Evolutionary conservation across 2,888 invertebrate genomes (phyloP), one percentile per base, ranked within the genome.

Genomic region (Melieria omissa): DNA sequence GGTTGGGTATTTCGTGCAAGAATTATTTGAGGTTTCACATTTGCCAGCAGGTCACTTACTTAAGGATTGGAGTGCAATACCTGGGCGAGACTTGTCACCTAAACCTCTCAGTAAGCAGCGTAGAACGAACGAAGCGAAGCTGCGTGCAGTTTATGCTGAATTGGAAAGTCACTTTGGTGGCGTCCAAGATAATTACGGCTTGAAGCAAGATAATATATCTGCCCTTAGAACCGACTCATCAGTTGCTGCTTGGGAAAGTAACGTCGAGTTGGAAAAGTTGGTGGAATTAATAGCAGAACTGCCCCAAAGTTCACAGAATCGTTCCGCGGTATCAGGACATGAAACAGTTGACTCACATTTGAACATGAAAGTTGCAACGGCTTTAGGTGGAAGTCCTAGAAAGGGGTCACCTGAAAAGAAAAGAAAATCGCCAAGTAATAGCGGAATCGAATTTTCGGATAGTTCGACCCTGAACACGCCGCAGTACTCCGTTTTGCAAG

Each of bases 61-160:
- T n/a, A 90, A 88, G 84, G 88, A 90, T 79, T 92, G 92, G 91
- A 83, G 86, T 42, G 80, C 86, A 62, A 92, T 93, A 78, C 90
- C 90, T 5, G 92, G 92, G 0, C 87, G 93, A 71, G 91, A 91
- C 64, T 78, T 80, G 10, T 90, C 91, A 67, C 92, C 92, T 1
- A 76, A 75, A 54, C 67, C 65, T 4, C 73, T 49, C 4, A 77
- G 70, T 52, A 42, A 8, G 0, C 47, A 68, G 62, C 60, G 6
- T 7, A 16, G 54, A 0, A 72, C 60, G 1, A 74, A 47, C 0
- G 44, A 70, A 4, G n/a, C 71, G 42, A 77, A 77, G 61, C 65
- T 83, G 60, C 65, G 79, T 12, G 55, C 74, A n/a, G 76, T 76
- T 29, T 83, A 79, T 68, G 62, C 61, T 0, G 78, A 84, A 4